These are phyloP conservation scores for Schizotus pectinicornis DNA, from an alignment of 2,888 invertebrate genomes.

Conservation along the genomic window DNA sequence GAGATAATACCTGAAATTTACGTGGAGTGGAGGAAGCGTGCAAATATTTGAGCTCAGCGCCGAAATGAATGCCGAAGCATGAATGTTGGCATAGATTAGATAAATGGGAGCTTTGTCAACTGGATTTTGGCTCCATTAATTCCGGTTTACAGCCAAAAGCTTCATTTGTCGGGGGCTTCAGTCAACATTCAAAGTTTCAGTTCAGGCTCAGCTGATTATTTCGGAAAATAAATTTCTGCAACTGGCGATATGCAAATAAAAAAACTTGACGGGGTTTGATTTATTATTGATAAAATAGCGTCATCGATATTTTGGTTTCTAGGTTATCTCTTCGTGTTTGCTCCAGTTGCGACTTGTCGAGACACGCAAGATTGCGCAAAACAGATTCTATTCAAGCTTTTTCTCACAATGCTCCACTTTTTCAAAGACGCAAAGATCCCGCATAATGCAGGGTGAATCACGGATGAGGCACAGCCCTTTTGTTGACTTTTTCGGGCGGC, in stretches of 20 bases:
- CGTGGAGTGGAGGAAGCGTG: slow-evolving; percentile 7
- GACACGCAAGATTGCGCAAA: slow-evolving; percentile 3
- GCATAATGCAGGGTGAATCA: slow-evolving; percentile 4
- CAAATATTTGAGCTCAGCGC: slow-evolving; percentile 20
- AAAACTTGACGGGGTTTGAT: too few species aligned
- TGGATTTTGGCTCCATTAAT: too few species aligned
- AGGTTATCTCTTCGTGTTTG: neutral
- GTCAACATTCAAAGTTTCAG: too few species aligned
- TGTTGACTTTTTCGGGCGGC: neutral
- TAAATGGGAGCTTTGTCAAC: neutral
- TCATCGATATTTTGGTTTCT: too few species aligned
- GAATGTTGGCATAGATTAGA: slow-evolving; percentile 5
- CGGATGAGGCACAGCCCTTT: slow-evolving; percentile 1
- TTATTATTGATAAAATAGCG: too few species aligned
- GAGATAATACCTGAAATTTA: slow-evolving; percentile 23
- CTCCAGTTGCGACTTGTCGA: neutral
- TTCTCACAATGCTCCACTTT: neutral
- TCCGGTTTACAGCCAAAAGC: too few species aligned
- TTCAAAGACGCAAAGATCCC: neutral
- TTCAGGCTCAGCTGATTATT: too few species aligned
- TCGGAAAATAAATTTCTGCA: too few species aligned
- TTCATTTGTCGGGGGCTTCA: too few species aligned
- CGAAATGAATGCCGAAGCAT: slow-evolving; percentile 7
- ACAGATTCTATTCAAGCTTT: neutral
- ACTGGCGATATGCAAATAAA: too few species aligned